phyloP scores from a whole-genome alignment of 2,888 invertebrate genomes.

The Watsonalla cultraria region DNA sequence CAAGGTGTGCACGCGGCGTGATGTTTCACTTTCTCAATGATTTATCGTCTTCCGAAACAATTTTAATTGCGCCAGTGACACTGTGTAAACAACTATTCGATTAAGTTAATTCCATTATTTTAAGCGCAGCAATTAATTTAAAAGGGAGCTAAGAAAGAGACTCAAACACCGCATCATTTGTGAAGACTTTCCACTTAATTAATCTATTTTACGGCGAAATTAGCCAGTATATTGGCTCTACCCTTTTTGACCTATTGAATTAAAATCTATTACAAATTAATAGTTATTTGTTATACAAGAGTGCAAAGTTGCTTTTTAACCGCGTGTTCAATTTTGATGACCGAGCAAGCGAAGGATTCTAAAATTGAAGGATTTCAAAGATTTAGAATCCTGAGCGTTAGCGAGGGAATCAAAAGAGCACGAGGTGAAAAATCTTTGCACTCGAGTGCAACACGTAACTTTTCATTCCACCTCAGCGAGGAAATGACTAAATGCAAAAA shows the following conservation, averaged over 20 bases:
- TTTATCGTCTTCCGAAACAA: slow-evolving; percentile 75
- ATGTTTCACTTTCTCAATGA: slow-evolving; percentile 78
- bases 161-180: slow-evolving; percentile 26
- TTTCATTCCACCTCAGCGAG: too few species aligned
- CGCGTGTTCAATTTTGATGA: too few species aligned
- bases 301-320: too few species aligned
- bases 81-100: slow-evolving; percentile 78
- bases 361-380: too few species aligned
- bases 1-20: slow-evolving; percentile 71
- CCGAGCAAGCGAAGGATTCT: too few species aligned
- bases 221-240: neutral
- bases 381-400: too few species aligned
- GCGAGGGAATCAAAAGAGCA: too few species aligned
- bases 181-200: slow-evolving; percentile 4
- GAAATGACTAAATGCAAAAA: too few species aligned
- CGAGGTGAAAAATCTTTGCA: too few species aligned
- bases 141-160: slow-evolving; percentile 45
- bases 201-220: neutral
- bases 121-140: slow-evolving; percentile 64
- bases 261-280: too few species aligned
- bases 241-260: neutral
- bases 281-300: too few species aligned
- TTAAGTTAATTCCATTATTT: slow-evolving; percentile 75
- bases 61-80: slow-evolving; percentile 77
- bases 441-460: too few species aligned